Evolutionary conservation across 2,888 invertebrate genomes (phyloP), one percentile per base, ranked within the genome.

Genomic region (Hirtodrosophila alboralis): DNA sequence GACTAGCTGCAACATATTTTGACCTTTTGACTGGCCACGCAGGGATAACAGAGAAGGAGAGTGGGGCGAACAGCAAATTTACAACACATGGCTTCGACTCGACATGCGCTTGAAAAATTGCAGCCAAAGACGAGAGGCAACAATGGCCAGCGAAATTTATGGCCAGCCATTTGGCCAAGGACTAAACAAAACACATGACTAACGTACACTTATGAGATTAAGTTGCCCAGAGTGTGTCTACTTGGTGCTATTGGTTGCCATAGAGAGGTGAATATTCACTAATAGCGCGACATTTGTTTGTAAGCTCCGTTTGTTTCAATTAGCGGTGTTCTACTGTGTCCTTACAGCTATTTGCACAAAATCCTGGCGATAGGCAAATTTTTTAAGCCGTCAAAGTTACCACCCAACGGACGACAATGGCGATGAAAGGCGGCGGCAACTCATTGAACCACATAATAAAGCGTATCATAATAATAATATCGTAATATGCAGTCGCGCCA

Each of bases 371-470:
- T 78, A 75, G 75, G 75, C 58, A 75, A 78, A 75, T 77, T 80
- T 74, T 58, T 62, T 74, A 86, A 81, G 71, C 84, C 62, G 86
- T 71, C 86, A 80, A 85, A 84, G 63, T 70, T 84, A 45, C 84
- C 79, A 79, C 78, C 80, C 86, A 8, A 8, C 23, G 31, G 56
- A 21, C 34, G n/a, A 16, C 16, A 30, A 54, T 14, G 21, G 45
- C 31, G 68, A 60, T 68, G 73, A 72, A 73, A 71, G 62, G 59
- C 60, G 63, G 49, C 73, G 59, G 54, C 78, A 58, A 76, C 70
- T 75, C 89, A 88, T 86, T 88, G 87, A 88, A 88, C 87, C 87
- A 89, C 86, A 83, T 84, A 88, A 89, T 88, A 88, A 88, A 88
- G 88, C 87, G 71, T 88, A 88, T 87, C 88, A 88, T 81, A 83